Evolutionary conservation across 2,888 invertebrate genomes (phyloP).

Genomic region (Parnassius glacialis): DNA sequence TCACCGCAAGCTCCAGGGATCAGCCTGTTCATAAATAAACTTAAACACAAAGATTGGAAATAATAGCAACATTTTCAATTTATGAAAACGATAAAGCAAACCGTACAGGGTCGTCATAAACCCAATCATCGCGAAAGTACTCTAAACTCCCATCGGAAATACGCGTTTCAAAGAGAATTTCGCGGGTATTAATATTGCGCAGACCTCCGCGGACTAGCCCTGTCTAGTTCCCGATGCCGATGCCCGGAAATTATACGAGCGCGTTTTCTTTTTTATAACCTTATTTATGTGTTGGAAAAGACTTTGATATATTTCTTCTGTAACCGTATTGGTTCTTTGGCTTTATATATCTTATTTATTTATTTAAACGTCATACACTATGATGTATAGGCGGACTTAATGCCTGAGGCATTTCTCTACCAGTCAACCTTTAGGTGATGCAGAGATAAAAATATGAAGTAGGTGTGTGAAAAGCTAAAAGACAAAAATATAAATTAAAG

Average conservation of each 20-base stretch:
- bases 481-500: no score
- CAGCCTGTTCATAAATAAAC: no score
- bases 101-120: constrained; percentile 3
- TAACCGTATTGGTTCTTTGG: no score
- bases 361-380: no score
- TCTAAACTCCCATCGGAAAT: constrained; percentile 17
- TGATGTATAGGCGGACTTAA: no score
- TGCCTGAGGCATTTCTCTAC: no score
- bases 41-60: no score
- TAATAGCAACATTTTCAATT: neutral
- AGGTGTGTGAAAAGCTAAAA: no score
- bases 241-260: constrained; percentile 11
- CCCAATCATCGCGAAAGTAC: constrained; percentile 15
- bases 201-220: constrained; percentile 13
- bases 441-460: no score
- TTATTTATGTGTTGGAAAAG: neutral
- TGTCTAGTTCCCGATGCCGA: constrained; percentile 12
- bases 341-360: no score
- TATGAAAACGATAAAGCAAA: constrained; percentile 11
- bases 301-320: neutral
- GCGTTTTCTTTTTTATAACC: constrained; percentile 4
- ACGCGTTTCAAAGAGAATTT: constrained; percentile 20
- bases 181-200: constrained; percentile 14
- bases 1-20: no score
- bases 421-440: no score